Evolutionary conservation across 2,888 invertebrate genomes (phyloP), one percentile per base, ranked within the genome.

Genomic region (Phasia obesa): DNA sequence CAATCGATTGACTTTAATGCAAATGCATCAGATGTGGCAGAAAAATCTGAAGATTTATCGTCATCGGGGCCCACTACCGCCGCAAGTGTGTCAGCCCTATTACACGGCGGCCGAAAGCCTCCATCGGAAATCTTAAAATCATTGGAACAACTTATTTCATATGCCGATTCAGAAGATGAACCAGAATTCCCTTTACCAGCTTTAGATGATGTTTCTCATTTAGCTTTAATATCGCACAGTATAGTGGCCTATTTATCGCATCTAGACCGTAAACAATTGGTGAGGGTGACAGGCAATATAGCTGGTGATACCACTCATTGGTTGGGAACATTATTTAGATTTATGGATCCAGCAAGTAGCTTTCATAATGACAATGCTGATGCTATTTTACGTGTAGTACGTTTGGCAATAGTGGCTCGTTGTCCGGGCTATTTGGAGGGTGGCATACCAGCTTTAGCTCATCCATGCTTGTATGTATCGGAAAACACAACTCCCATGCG

Each of bases 331-430:
- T 93, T 98, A 88, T 97, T 97, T 92, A 95, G 97, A 87, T 95
- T 97, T 90, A 93, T 95, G 81, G 96, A 97, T 87, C 81, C 85
- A 7, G 94, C 95, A 42, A 95, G 97, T 2, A 97, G 95, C 89
- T 97, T 97, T 89, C 97, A 98, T 88, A 96, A 97, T 85, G 98
- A 98, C 87, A 95, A 95, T 84, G 92, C 96, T 42, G 98, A 98
- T 88, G 98, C 98, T 3, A 92, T 98, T 27, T 94, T 98, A 15
- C 93, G 96, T 59, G 94, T 90, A 0, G 90, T 91, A 0, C 89
- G 91, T 0, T 85, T 92, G 64, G 92, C 92, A 11, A 90, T 92
- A 44, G 90, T 91, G 0, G 88, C 91, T 0, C 88, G 91, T 38
- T 92, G 90, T 84, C 92, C 92, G 0, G 91, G 91, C 15, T 92